These are phyloP conservation scores for Caenorhabditis drosophilae DNA, from an alignment of 2,888 invertebrate genomes.

Conservation along the genomic window DNA sequence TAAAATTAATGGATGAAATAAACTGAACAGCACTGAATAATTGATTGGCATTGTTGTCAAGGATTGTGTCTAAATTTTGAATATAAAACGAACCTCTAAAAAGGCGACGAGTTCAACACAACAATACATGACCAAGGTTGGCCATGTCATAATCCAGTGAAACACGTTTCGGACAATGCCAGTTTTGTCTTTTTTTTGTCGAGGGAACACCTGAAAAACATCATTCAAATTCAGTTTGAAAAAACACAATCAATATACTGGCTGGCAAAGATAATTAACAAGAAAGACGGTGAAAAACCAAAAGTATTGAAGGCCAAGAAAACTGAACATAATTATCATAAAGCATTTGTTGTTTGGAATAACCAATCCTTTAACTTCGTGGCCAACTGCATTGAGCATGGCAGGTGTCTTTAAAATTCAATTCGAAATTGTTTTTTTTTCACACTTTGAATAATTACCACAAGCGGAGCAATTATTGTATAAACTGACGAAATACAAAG, in stretches of 20 bases:
- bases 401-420: conserved; percentile 53
- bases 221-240: too few species aligned
- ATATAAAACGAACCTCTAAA: conserved; percentile 42
- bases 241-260: too few species aligned
- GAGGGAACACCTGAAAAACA: conserved; percentile 51
- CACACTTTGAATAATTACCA: conserved; percentile 34
- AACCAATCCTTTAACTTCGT: conserved; percentile 50
- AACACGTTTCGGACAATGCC: conserved; percentile 59
- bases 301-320: conserved; percentile 59
- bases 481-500: conserved; percentile 62
- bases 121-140: conserved; percentile 60
- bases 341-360: conserved; percentile 54
- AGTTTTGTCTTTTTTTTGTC: conserved; percentile 56
- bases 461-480: conserved; percentile 56
- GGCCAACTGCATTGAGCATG: conserved; percentile 47
- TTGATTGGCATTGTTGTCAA: too few species aligned
- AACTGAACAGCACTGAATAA: too few species aligned
- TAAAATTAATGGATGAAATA: conserved; percentile 3
- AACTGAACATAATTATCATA: conserved; percentile 60
- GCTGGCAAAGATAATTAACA: conserved; percentile 55
- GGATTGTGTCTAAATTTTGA: conserved; percentile 13
- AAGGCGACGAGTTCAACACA: conserved; percentile 59
- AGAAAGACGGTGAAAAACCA: conserved; percentile 59
- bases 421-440: not conserved
- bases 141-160: conserved; percentile 59